phyloP scores from a whole-genome alignment of 1,140 invertebrate species.

The Hermatobates lingyangjiaoensis region DNA sequence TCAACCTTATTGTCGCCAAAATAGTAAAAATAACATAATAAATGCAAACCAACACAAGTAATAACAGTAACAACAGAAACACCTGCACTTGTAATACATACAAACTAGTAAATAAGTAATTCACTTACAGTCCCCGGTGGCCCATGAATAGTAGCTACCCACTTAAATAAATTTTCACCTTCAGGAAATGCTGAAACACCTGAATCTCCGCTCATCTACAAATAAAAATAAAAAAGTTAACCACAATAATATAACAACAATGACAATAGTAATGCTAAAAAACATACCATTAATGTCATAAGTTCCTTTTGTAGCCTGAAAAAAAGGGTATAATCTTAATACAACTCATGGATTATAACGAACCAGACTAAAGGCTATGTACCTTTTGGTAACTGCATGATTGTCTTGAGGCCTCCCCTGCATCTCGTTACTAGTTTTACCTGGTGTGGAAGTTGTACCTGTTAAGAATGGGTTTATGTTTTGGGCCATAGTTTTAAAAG shows the following conservation, averaged over 20 bases:
- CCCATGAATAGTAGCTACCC: conserved; percentile 86
- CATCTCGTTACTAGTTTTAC: conserved; percentile 51
- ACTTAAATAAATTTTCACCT: conserved; percentile 88
- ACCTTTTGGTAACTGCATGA: conserved; percentile 73
- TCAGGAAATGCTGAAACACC: conserved; percentile 91
- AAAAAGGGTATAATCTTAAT: conserved; percentile 19
- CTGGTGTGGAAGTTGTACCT: conserved; percentile 34
- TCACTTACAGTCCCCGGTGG: conserved; percentile 69
- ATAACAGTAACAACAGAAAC: no score
- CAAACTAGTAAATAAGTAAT: no score
- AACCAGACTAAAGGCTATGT: conserved; percentile 18
- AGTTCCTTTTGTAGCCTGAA: conserved; percentile 61
- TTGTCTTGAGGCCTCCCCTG: conserved; percentile 53
- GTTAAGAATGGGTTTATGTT: conserved; percentile 61
- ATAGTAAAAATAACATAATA: no score
- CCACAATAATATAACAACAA: neutral
- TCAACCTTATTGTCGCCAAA: no score
- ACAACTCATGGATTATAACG: conserved; percentile 1
- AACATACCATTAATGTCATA: conserved; percentile 49
- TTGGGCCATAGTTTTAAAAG: conserved; percentile 47
- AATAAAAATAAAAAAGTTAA: conserved; percentile 2
- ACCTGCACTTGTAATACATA: no score
- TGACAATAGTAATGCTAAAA: neutral
- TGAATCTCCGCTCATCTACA: conserved; percentile 62
- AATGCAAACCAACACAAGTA: no score